A percentile compares a stretch with the other conserved stretches of the same genome.
Evolutionary conservation across 35 echinoderm and acorn worm genomes (phyloP).

Genomic region (Heliocidaris tuberculata): DNA sequence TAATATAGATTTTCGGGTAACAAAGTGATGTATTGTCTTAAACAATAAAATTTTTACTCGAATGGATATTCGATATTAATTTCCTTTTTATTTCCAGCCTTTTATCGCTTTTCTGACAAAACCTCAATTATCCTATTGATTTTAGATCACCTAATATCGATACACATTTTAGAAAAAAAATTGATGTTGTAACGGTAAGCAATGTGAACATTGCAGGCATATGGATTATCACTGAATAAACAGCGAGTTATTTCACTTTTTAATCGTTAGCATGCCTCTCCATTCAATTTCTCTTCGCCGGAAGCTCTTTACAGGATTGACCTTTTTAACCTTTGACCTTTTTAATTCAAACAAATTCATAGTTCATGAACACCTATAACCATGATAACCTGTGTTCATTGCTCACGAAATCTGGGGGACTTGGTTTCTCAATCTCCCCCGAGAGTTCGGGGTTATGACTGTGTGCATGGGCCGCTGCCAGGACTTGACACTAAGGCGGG

Average conservation of each 20-base stretch:
- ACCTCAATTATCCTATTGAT: not conserved
- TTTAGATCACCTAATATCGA: not conserved
- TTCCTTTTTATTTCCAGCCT: too few species aligned
- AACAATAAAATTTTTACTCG: too few species aligned
- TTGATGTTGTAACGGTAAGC: not conserved
- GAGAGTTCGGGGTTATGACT: not conserved
- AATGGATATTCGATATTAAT: too few species aligned
- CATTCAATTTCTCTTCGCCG: not conserved
- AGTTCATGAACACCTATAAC: not conserved
- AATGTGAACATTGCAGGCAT: not conserved
- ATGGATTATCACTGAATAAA: not conserved
- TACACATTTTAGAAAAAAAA: not conserved
- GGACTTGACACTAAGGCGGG: not conserved
- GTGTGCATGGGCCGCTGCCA: not conserved
- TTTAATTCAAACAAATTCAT: not conserved
- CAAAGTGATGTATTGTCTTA: too few species aligned
- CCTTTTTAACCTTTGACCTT: slow-evolving; percentile 16
- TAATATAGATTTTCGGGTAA: too few species aligned
- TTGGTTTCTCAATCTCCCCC: not conserved
- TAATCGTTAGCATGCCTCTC: not conserved
- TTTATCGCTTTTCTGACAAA: too few species aligned
- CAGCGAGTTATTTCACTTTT: not conserved
- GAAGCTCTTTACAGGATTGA: not conserved
- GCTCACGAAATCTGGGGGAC: not conserved
- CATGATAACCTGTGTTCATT: not conserved